These are phyloP conservation scores for Heterotis niloticus DNA, from an alignment of 2,113 vertebrate genomes.

Conservation along the genomic window DNA sequence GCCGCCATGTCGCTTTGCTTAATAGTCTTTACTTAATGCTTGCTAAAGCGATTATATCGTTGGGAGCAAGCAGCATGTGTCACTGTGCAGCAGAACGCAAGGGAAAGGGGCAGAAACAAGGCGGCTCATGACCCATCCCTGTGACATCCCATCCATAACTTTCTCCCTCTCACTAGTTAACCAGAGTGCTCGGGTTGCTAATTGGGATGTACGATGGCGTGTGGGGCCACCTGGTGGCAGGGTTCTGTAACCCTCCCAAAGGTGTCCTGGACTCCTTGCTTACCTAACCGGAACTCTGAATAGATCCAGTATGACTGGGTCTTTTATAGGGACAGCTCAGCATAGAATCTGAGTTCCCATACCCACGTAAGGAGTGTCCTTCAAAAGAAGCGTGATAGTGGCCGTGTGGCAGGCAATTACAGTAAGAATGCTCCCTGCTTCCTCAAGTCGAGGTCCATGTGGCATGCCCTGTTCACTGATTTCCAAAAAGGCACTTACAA, in stretches of 20 bases:
- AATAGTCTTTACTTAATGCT: background rate
- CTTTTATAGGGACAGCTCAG: background rate
- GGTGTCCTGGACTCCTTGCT: background rate
- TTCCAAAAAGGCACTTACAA: conserved; percentile 13
- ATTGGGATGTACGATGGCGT: conserved; percentile 18
- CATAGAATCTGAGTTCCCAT: background rate
- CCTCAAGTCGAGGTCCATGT: conserved; percentile 48
- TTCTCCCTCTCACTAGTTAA: background rate
- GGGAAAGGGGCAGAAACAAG: background rate
- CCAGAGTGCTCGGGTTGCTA: background rate
- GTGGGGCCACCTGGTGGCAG: conserved; percentile 45
- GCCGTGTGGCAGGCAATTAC: conserved; percentile 47
- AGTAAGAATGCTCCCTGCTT: conserved; percentile 55
- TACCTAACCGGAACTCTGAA: background rate
- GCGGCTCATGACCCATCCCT: too few species aligned
- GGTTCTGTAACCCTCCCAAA: background rate
- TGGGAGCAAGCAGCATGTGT: background rate
- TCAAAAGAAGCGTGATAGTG: conserved; percentile 45
- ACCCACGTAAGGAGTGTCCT: background rate
- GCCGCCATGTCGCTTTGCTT: background rate
- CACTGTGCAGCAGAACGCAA: background rate
- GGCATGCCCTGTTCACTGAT: background rate
- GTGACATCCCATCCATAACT: background rate
- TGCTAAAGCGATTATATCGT: background rate
- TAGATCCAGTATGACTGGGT: background rate